phyloP scores from a whole-genome alignment of 2,797 vertebrate genomes.

The Hirundo rustica region DNA sequence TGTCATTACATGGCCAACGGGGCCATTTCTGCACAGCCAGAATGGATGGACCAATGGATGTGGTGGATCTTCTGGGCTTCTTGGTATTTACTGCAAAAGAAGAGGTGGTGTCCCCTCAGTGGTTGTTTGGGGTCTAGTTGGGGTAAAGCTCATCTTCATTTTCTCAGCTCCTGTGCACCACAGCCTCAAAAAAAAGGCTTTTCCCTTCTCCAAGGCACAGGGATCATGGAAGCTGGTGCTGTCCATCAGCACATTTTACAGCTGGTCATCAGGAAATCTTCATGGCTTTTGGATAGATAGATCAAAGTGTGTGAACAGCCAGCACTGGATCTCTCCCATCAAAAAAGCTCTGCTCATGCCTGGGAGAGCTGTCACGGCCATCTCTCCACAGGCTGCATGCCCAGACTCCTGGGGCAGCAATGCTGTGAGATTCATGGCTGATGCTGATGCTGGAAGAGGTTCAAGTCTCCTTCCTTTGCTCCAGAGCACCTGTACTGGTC shows the following conservation, averaged over 20 bases:
- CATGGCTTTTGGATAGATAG: neutral
- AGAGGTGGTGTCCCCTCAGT: neutral
- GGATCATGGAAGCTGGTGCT: neutral
- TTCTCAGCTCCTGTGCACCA: neutral
- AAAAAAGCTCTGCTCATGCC: neutral
- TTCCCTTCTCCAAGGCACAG: neutral
- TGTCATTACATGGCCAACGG: accelerated
- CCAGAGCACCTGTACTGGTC: neutral
- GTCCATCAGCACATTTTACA: neutral
- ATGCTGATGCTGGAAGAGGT: neutral
- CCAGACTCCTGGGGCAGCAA: neutral
- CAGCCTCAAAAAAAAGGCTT: neutral
- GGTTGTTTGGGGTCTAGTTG: accelerated
- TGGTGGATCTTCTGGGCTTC: neutral
- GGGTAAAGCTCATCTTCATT: neutral
- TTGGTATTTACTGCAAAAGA: neutral
- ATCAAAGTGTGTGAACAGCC: neutral
- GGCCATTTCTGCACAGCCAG: neutral
- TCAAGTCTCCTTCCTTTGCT: neutral
- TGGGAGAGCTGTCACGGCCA: neutral
- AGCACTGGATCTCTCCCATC: neutral
- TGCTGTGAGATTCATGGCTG: neutral
- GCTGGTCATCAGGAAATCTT: neutral
- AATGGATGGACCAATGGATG: neutral
- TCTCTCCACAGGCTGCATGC: neutral